These are phyloP conservation scores for Geopemphigus sp. DNA, from an alignment of 1,140 invertebrate species.

Conservation along the genomic window DNA sequence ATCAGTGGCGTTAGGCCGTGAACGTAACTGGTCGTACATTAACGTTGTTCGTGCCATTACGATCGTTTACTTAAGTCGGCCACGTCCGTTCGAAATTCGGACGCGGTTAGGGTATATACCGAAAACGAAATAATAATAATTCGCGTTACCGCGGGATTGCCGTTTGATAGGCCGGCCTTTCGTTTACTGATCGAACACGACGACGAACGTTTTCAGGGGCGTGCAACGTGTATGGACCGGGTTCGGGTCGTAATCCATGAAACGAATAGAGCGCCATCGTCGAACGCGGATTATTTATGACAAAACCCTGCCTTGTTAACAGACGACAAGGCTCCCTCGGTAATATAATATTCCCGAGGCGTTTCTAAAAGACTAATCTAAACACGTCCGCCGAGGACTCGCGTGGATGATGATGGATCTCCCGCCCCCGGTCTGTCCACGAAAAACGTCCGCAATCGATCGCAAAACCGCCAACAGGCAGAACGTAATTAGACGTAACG, in stretches of 20 bases:
- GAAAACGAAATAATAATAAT: neutral
- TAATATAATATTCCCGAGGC: slow-evolving; percentile 12
- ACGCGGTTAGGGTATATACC: too few relatives aligned
- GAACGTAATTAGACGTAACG: neutral
- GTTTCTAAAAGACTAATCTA: slow-evolving; percentile 34
- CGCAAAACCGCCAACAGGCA: neutral
- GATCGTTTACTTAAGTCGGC: too few relatives aligned
- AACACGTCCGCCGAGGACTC: slow-evolving; percentile 17
- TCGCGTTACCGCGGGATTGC: neutral
- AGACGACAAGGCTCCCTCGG: neutral
- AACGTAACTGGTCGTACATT: too few relatives aligned
- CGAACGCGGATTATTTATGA: slow-evolving; percentile 17
- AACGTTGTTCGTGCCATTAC: too few relatives aligned
- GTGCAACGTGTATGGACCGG: neutral
- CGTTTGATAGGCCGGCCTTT: neutral
- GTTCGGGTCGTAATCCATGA: neutral
- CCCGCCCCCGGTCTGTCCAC: neutral
- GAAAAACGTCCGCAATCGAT: slow-evolving; percentile 25
- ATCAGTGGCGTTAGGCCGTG: too few relatives aligned
- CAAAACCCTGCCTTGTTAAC: slow-evolving; percentile 31
- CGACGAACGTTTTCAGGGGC: neutral
- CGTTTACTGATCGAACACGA: neutral
- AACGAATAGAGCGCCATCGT: neutral
- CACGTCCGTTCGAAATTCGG: too few relatives aligned
- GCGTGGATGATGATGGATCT: slow-evolving; percentile 25